A percentile compares a stretch with the other conserved stretches of the same genome.
phyloP scores from a whole-genome alignment of 2,797 vertebrate genomes.

The Echiichthys vipera region DNA sequence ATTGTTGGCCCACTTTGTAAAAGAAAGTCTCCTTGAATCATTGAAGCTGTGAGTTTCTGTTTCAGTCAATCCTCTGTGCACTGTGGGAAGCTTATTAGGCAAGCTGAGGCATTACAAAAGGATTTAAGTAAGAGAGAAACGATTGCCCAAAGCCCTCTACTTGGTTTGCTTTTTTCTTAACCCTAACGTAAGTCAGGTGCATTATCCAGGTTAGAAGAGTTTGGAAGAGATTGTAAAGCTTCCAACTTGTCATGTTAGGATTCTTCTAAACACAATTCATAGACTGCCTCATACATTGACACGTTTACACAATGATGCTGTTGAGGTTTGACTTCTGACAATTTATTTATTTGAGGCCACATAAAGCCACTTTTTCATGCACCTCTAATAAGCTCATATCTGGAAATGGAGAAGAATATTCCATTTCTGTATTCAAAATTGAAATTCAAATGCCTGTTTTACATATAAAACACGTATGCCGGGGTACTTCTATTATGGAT shows the following conservation, averaged over 20 bases:
- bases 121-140: slow-evolving; percentile 61
- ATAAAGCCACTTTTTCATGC: slow-evolving; percentile 3
- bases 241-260: slow-evolving; percentile 3
- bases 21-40: slow-evolving; percentile 80
- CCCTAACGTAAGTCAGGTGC: slow-evolving; percentile 38
- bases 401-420: slow-evolving; percentile 7
- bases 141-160: slow-evolving; percentile 62
- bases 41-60: slow-evolving; percentile 74
- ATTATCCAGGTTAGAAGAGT: slow-evolving; percentile 33
- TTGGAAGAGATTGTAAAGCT: slow-evolving; percentile 5
- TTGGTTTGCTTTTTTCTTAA: slow-evolving; percentile 53
- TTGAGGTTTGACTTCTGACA: not conserved
- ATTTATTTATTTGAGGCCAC: not conserved
- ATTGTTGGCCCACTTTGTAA: slow-evolving; percentile 80
- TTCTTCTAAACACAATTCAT: not conserved
- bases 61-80: slow-evolving; percentile 72
- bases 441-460: slow-evolving; percentile 33
- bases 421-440: slow-evolving; percentile 9
- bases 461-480: slow-evolving; percentile 32
- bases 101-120: slow-evolving; percentile 72
- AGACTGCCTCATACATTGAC: not conserved
- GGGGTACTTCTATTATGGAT: slow-evolving; percentile 44
- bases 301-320: not conserved
- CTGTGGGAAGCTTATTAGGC: slow-evolving; percentile 76
- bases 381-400: not conserved